Conservation (phyloP, 2,113 vertebrate species). For the Thomomys bottae region DNA sequence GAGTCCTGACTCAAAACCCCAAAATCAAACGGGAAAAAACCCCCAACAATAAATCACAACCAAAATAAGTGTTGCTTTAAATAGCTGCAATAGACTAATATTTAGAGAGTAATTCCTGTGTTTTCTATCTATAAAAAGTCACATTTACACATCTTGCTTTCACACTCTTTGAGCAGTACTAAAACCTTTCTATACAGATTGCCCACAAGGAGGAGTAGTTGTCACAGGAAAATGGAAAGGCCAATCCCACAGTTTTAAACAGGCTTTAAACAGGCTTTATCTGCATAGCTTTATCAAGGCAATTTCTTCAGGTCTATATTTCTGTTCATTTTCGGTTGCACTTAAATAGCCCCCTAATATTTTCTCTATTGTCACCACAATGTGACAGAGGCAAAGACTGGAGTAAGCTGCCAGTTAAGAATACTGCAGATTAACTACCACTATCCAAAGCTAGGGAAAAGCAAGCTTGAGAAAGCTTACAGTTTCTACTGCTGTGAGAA, state of each 20-base stretch:
- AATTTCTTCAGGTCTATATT: conserved; percentile 15
- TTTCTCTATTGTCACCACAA: too few relatives aligned
- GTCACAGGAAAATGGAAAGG: conserved; percentile 41
- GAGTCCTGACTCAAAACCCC: too few relatives aligned
- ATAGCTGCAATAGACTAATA: neutral
- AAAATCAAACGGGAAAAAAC: too few relatives aligned
- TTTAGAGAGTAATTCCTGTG: neutral
- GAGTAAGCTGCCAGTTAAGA: too few relatives aligned
- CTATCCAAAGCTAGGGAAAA: too few relatives aligned
- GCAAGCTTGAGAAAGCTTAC: too few relatives aligned
- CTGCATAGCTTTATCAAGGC: neutral
- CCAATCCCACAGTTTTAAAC: neutral
- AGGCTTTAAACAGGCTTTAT: neutral
- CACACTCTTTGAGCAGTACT: neutral
- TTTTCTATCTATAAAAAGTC: neutral
- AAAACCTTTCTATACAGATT: conserved; percentile 15
- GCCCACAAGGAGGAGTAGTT: neutral
- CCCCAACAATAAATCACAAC: too few relatives aligned
- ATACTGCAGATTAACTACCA: too few relatives aligned
- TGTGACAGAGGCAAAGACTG: too few relatives aligned
- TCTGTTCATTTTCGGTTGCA: neutral
- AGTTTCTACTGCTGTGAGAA: too few relatives aligned
- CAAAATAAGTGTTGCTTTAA: neutral
- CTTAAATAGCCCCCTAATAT: neutral
- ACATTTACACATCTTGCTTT: neutral